A percentile compares a stretch with the other conserved stretches of the same genome.
Conservation (phyloP, 2,888 invertebrate species). For the Drosophila bunnanda region DNA sequence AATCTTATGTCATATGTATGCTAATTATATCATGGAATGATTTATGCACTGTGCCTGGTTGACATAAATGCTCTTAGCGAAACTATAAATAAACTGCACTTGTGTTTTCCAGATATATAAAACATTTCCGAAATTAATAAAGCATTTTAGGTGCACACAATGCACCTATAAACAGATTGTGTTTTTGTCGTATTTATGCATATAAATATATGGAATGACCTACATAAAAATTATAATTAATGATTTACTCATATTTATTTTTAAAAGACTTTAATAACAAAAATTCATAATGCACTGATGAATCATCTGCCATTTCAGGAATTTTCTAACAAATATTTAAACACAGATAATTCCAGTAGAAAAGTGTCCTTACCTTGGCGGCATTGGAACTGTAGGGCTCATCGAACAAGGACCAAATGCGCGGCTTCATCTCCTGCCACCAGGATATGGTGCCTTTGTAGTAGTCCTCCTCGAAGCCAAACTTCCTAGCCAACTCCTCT, state of each 20-base stretch:
- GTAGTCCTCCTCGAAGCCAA: conserved; percentile 98
- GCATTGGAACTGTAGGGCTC: conserved; percentile 99
- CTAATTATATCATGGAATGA: conserved; percentile 5
- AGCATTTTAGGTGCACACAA: neutral
- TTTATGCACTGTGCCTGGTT: conserved; percentile 7
- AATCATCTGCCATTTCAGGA: neutral
- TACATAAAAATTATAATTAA: neutral
- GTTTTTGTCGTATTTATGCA: neutral
- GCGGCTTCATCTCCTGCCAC: conserved; percentile 99
- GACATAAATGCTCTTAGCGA: neutral
- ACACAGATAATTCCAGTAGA: too few relatives aligned
- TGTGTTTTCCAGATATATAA: conserved; percentile 1
- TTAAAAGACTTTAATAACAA: too few relatives aligned
- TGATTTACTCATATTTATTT: neutral
- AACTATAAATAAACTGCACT: conserved; percentile 3
- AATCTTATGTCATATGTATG: neutral
- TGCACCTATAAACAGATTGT: neutral
- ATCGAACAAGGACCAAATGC: conserved; percentile 99
- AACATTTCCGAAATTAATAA: neutral
- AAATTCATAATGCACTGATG: too few relatives aligned
- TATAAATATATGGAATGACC: neutral
- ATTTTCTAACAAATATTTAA: neutral
- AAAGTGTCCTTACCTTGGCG: conserved; percentile 92
- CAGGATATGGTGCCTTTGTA: conserved; percentile 94
- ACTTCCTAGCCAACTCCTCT: conserved; percentile 98